Evolutionary conservation across 1,140 invertebrate genomes (phyloP).

Genomic region (Papilio machaon): DNA sequence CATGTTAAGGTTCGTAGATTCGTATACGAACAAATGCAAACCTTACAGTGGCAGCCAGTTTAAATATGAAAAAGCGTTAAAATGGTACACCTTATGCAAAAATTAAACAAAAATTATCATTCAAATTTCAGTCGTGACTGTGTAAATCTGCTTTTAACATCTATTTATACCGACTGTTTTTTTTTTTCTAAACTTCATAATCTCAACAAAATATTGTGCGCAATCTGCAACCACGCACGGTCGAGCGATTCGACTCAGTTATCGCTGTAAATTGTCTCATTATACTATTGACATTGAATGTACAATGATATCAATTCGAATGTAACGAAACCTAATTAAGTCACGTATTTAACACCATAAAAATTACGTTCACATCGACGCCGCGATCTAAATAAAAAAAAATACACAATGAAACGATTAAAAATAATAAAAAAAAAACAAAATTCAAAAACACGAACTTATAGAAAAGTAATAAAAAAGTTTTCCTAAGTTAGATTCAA

Average conservation of each 20-base stretch:
- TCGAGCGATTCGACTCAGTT: constrained; percentile 21
- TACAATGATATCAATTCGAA: constrained; percentile 31
- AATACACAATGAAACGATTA: not conserved
- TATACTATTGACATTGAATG: constrained; percentile 49
- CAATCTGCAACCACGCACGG: constrained; percentile 10
- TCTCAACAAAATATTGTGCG: constrained; percentile 3
- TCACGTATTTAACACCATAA: constrained; percentile 42
- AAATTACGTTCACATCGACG: constrained; percentile 27
- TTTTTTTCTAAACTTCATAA: constrained; percentile 5
- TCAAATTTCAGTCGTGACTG: not conserved
- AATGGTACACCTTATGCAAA: not conserved
- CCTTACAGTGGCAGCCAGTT: not conserved
- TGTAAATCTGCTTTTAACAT: not conserved
- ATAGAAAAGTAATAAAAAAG: not conserved
- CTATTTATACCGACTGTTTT: not conserved
- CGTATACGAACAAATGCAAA: not conserved
- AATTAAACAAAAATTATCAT: not conserved
- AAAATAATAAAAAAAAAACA: not conserved
- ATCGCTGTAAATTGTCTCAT: constrained; percentile 40
- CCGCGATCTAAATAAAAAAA: not conserved
- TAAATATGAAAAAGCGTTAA: not conserved
- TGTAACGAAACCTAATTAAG: constrained; percentile 40
- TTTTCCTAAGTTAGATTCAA: no score
- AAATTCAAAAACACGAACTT: not conserved
- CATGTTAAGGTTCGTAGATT: no score